Conservation (phyloP, 2,797 vertebrate genomes). For the Poecilia picta region DNA sequence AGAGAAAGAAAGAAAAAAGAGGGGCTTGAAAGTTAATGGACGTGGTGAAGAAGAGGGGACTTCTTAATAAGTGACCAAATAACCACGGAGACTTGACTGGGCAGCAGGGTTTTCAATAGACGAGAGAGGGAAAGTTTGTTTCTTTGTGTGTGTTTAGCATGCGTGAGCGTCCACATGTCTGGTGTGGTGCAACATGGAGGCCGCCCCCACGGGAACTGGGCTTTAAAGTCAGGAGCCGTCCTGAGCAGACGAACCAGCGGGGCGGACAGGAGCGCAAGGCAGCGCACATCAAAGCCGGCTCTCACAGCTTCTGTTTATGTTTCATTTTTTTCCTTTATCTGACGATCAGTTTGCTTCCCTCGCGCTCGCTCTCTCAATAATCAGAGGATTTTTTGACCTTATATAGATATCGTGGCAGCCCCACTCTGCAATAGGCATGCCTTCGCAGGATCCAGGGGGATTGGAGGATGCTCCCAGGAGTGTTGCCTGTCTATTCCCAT, state of each 20-base stretch:
- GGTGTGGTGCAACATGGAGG: conserved; percentile 10
- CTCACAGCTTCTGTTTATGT: conserved; percentile 58
- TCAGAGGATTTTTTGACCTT: conserved; percentile 58
- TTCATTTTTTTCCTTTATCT: conserved; percentile 72
- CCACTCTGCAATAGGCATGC: conserved; percentile 18
- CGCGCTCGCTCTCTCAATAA: conserved; percentile 22
- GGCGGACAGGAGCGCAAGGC: conserved; percentile 36
- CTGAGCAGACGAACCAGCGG: conserved; percentile 8
- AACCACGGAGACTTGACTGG: conserved; percentile 22
- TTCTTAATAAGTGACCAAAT: conserved; percentile 24
- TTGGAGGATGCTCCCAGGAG: conserved; percentile 55
- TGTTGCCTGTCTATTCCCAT: conserved; percentile 58
- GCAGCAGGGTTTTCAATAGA: conserved; percentile 37
- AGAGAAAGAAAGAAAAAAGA: conserved; percentile 3
- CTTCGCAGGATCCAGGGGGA: conserved; percentile 49
- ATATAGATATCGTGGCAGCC: conserved; percentile 58
- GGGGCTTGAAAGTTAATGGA: conserved; percentile 2
- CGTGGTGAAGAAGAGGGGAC: neutral
- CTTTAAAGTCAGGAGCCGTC: conserved; percentile 15
- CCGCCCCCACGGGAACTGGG: conserved; percentile 8
- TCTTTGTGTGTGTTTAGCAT: conserved; percentile 10
- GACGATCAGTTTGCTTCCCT: conserved; percentile 42
- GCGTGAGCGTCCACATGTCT: neutral
- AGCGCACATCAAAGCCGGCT: conserved; percentile 67
- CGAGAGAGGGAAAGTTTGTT: conserved; percentile 4